Conservation (phyloP, 1,140 invertebrate species). For the Ceratina australensis region DNA sequence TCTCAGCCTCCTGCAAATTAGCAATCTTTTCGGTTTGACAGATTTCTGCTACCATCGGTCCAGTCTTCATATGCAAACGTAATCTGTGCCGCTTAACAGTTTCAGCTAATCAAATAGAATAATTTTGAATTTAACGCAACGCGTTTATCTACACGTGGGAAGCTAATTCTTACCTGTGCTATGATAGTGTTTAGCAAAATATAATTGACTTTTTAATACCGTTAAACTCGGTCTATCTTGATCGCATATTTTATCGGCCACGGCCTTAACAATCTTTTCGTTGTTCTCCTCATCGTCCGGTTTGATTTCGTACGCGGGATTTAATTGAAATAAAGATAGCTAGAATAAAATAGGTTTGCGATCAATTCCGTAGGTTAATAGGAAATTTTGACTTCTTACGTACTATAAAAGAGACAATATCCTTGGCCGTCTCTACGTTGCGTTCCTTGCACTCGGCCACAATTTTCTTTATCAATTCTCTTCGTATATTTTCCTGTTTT, state of each 20-base stretch:
- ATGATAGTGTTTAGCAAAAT: slow-evolving; percentile 85
- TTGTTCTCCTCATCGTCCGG: slow-evolving; percentile 44
- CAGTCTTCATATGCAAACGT: slow-evolving; percentile 77
- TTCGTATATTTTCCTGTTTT: slow-evolving; percentile 57
- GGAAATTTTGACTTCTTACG: slow-evolving; percentile 14
- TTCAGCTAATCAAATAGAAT: slow-evolving; percentile 69
- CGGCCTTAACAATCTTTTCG: slow-evolving; percentile 34
- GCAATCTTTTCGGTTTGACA: slow-evolving; percentile 75
- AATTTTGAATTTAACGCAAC: too few species aligned
- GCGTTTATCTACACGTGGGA: neutral
- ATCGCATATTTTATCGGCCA: slow-evolving; percentile 67
- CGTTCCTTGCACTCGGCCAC: slow-evolving; percentile 60
- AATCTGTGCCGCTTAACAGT: slow-evolving; percentile 80
- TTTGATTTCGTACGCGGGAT: slow-evolving; percentile 60
- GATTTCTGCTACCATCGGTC: slow-evolving; percentile 81
- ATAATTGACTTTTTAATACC: slow-evolving; percentile 85
- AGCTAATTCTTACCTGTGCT: slow-evolving; percentile 74
- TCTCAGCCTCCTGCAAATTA: slow-evolving; percentile 77
- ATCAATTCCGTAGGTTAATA: neutral
- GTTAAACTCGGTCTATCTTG: slow-evolving; percentile 74
- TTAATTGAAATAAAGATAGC: slow-evolving; percentile 58
- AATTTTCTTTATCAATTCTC: slow-evolving; percentile 65
- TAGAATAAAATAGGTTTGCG: neutral
- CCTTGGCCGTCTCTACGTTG: slow-evolving; percentile 61
- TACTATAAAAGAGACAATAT: slow-evolving; percentile 73